Percentiles rank a stretch among this genome's conserved stretches.
Evolutionary conservation across 2,888 invertebrate genomes (phyloP).

Genomic region (Cremastobaeus sp.): DNA sequence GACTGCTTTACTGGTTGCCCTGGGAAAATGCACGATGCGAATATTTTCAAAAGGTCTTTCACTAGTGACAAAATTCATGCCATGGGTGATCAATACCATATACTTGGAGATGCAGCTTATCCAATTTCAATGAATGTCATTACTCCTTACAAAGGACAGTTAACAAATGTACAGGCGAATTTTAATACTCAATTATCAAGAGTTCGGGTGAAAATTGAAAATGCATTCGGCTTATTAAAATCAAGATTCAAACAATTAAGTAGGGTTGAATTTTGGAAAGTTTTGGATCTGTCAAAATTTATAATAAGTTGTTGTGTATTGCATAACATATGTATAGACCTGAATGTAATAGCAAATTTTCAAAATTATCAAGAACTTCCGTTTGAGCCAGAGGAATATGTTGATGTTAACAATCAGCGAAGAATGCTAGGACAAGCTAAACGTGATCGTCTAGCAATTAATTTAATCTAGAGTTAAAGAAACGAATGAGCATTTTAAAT

Average conservation of each 20-base stretch:
- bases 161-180: conserved; percentile 3
- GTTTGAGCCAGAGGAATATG: conserved; percentile 16
- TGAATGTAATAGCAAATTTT: conserved; percentile 1
- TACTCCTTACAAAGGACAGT: conserved; percentile 22
- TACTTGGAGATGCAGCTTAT: conserved; percentile 23
- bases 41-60: conserved; percentile 14
- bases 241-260: conserved; percentile 19
- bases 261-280: conserved; percentile 6
- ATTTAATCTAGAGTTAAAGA: not conserved
- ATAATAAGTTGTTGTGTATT: conserved; percentile 28
- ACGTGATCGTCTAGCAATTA: conserved; percentile 16
- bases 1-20: conserved; percentile 11
- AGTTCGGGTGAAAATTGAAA: conserved; percentile 23
- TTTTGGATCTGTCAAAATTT: conserved; percentile 13
- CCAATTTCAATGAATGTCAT: conserved; percentile 9
- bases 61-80: conserved; percentile 8
- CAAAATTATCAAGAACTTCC: conserved; percentile 10
- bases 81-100: conserved; percentile 6
- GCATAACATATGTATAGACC: conserved; percentile 21
- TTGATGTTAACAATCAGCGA: conserved; percentile 11
- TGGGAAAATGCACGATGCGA: conserved; percentile 24
- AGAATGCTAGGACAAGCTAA: conserved; percentile 25
- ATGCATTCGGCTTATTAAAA: conserved; percentile 23
- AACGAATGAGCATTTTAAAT: not conserved
- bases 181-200: conserved; percentile 16